These are phyloP conservation scores for Steromphala cineraria DNA, from an alignment of 2,888 invertebrate species.

Conservation along the genomic window DNA sequence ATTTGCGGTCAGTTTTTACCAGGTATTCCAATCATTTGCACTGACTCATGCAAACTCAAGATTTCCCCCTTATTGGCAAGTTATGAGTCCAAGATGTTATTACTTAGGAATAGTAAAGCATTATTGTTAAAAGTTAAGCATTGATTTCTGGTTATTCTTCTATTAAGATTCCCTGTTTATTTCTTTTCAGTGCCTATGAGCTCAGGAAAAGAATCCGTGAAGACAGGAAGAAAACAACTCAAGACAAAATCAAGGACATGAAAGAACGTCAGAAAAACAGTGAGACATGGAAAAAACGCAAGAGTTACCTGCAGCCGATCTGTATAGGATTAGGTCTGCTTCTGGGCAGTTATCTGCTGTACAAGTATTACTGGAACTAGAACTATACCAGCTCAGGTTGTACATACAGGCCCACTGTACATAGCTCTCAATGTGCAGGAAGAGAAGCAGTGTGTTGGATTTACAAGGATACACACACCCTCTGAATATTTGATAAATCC, in stretches of 20 bases:
- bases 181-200: conserved; percentile 47
- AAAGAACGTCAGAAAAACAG: conserved; percentile 65
- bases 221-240: conserved; percentile 66
- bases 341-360: conserved; percentile 55
- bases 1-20: no score
- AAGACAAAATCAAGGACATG: conserved; percentile 67
- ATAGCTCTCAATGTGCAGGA: neutral
- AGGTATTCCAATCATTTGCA: no score
- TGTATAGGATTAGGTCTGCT: conserved; percentile 59
- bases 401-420: neutral
- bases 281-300: conserved; percentile 58
- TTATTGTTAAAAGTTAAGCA: neutral
- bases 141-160: neutral
- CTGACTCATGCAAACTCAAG: no score
- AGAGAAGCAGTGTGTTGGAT: no score
- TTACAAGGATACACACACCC: no score
- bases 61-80: no score
- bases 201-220: conserved; percentile 63
- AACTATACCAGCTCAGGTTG: neutral
- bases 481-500: no score
- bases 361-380: conserved; percentile 49
- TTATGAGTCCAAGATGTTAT: no score
- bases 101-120: no score
- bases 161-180: neutral
- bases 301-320: conserved; percentile 55